Base-by-base conservation (phyloP, 2,888 invertebrate genomes). In the Harpalus rufipes region DNA sequence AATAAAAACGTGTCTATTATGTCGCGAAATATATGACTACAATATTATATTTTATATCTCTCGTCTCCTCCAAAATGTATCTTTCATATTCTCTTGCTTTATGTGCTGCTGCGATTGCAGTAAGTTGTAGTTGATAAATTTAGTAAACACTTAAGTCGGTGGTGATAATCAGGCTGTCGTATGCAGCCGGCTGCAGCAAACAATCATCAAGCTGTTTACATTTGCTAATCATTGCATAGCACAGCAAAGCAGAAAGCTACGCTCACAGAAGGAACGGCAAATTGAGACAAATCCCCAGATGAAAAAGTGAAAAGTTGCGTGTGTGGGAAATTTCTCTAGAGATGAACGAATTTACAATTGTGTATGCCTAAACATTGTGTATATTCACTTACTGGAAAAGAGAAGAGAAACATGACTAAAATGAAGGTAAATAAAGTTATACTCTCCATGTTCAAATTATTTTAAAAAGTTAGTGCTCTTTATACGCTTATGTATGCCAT, bases 301-400 rank as follows among this genome's bases (percentile, higher is more conserved):
- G 44, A 51, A 51, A 51, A 51, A 51, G 44, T 12, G 10, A 51
- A 10, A 51, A 51, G 44, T 51, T 51, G 44, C 44, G 44, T 51
- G 44, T 44, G 44, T 51, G 44, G 44, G 12, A 51, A 51, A 51
- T 51, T 51, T 51, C 44, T 51, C 44, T 51, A 51, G 44, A 51
- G 44, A 51, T 51, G 44, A 51, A 51, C 44, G 12, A 51, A 51
- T 51, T 51, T 12, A 51, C 44, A 51, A 5, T 51, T 51, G 44
- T 51, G 5, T 51, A 51, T 10, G 44, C 44, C 44, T 10, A 51
- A 51, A 51, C 44, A 51, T 12, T 51, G 5, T 51, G 12, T 12
- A 51, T 51, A 10, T 51, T 51, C 44, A 51, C 44, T 12, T 8
- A 51, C 44, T 51, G 44, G 44, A 51, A 51, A 51, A 12, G 44